A percentile compares a stretch with the other conserved stretches of the same genome.
phyloP scores from a whole-genome alignment of 1,140 invertebrate species.

The Drosophila eugracilis region DNA sequence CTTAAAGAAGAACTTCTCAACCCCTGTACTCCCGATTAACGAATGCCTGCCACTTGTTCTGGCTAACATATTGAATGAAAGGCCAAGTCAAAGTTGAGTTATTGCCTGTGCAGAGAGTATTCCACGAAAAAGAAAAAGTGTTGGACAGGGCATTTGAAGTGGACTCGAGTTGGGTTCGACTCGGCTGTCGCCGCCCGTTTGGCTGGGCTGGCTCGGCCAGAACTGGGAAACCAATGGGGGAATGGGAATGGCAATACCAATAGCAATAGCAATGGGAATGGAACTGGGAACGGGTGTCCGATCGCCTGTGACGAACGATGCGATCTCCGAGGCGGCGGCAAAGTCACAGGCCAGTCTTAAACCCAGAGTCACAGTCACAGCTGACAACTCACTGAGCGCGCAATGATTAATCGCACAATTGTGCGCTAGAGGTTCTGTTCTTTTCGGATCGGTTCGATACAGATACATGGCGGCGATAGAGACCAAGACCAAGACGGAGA shows the following conservation, averaged over 20 bases:
- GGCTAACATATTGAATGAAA: background rate
- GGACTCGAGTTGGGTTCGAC: constrained; percentile 40
- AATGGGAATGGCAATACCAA: constrained; percentile 4
- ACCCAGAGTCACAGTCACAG: constrained; percentile 63
- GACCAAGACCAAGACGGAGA: constrained; percentile 32
- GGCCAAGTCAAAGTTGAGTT: constrained; percentile 4
- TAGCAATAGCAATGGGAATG: constrained; percentile 8
- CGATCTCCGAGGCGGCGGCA: constrained; percentile 68
- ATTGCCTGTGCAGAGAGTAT: constrained; percentile 22
- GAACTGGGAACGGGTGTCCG: constrained; percentile 68
- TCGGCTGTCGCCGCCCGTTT: constrained; percentile 52
- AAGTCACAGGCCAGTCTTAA: constrained; percentile 32
- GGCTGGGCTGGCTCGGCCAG: constrained; percentile 42
- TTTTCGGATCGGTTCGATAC: constrained; percentile 20
- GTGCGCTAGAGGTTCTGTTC: constrained; percentile 46
- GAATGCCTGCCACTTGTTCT: constrained; percentile 6
- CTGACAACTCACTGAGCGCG: constrained; percentile 82
- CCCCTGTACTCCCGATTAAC: background rate
- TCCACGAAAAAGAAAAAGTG: constrained; percentile 59
- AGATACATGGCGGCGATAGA: constrained; percentile 58
- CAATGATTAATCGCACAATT: constrained; percentile 83
- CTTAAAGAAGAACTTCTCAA: background rate
- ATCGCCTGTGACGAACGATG: constrained; percentile 81
- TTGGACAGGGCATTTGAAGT: constrained; percentile 69
- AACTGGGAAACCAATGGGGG: constrained; percentile 16